Conservation (phyloP, 2,797 vertebrate species). For the Orientallactaga sibirica region DNA sequence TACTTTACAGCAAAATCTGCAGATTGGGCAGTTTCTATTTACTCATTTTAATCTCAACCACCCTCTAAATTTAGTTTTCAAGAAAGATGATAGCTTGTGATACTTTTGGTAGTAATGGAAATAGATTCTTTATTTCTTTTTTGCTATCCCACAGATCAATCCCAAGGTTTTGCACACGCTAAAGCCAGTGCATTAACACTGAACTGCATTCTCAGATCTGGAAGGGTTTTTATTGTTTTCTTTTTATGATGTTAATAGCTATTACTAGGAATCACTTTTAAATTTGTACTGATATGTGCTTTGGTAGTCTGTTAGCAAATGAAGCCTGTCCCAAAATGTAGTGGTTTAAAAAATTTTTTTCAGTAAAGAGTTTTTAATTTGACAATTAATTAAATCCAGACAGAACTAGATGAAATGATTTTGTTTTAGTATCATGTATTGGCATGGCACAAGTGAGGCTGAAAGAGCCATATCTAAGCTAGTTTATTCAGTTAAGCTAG, state of each 20-base stretch:
- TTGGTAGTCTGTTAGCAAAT: not conserved
- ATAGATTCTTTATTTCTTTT: not conserved
- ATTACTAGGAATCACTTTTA: not conserved
- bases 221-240: not conserved
- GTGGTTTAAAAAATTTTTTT: constrained; percentile 26
- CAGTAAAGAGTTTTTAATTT: not conserved
- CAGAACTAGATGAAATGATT: not conserved
- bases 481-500: not conserved
- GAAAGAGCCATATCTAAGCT: not conserved
- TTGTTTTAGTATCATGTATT: not conserved
- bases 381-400: not conserved
- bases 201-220: not conserved
- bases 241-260: not conserved
- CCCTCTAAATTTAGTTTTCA: not conserved
- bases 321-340: not conserved
- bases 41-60: constrained; percentile 12
- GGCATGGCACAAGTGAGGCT: not conserved
- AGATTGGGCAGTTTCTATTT: not conserved
- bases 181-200: not conserved
- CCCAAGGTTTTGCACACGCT: not conserved
- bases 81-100: not conserved
- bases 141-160: not conserved
- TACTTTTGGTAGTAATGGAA: not conserved
- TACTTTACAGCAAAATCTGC: not conserved
- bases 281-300: not conserved